Percentiles rank a stretch among this genome's conserved stretches.
Conservation (phyloP, 1,140 invertebrate genomes). For the Drosophila dunni region DNA sequence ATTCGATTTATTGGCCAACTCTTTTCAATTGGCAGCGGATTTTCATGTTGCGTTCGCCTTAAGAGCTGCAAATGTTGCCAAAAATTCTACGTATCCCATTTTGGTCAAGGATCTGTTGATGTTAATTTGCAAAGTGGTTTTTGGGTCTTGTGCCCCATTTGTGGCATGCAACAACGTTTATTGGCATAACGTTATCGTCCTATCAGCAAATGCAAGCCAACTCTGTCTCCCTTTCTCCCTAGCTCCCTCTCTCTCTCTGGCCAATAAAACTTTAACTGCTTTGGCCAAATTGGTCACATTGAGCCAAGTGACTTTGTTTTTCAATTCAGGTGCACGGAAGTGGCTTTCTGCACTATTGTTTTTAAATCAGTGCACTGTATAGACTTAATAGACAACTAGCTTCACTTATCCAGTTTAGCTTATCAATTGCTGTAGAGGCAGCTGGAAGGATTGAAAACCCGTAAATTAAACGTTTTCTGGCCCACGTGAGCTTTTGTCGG, state of each 20-base stretch:
- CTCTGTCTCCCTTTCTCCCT: not conserved
- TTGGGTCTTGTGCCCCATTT: constrained; percentile 11
- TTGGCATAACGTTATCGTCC: constrained; percentile 8
- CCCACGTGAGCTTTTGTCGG: too few relatives aligned
- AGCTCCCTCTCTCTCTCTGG: not conserved
- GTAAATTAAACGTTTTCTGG: not conserved
- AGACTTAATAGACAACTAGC: not conserved
- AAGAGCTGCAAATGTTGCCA: constrained; percentile 28
- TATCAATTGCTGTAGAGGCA: not conserved
- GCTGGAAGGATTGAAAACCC: not conserved
- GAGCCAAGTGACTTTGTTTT: not conserved
- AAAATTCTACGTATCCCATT: not conserved
- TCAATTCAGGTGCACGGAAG: not conserved
- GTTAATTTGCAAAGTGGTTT: constrained; percentile 40
- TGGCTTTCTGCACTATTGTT: not conserved
- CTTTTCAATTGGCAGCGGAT: constrained; percentile 45
- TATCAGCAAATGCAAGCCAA: constrained; percentile 5
- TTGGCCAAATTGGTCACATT: not conserved
- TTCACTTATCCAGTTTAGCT: not conserved
- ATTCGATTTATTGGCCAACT: constrained; percentile 40
- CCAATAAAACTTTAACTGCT: not conserved
- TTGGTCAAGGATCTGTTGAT: constrained; percentile 27
- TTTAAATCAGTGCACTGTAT: not conserved
- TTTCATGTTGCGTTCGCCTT: constrained; percentile 42
- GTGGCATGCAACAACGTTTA: constrained; percentile 3